Evolutionary conservation across 2,797 vertebrate genomes (phyloP), one percentile per base, ranked within the genome.

Genomic region (Knipowitschia caucasica): DNA sequence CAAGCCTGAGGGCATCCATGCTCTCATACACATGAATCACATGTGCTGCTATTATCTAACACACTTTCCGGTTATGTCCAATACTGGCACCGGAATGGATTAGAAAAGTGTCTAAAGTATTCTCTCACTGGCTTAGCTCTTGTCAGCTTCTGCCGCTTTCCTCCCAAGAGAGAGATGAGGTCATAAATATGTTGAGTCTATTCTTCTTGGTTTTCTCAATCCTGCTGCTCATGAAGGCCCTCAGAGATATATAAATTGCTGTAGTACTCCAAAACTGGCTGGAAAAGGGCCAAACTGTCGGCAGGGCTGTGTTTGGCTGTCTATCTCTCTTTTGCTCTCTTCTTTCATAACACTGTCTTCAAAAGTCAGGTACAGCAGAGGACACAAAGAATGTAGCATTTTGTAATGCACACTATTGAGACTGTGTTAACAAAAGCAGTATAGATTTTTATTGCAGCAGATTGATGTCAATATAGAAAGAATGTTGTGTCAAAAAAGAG

Each of bases 131-230:
- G 35, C 35, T 40, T 12, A 25, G 20, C 51, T 62, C 50, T 52
- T 31, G 42, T 53, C 35, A 40, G 14, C 30, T 14, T 35, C 47
- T 34, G 20, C 21, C n/a, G 12, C 21, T 38, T 59, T 40, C 56
- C 12, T 40, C 51, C 34, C 30, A 5, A 7, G 30, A 62, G 56
- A 58, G 49, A 49, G n/a, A 3, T 1, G 25, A 25, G 6, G 38
- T 24, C 0, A 0, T 47, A 54, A 65, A 54, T 57, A 62, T 51
- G 44, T 59, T 62, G 25, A 58, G 43, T 66, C 46, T 15, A 54
- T 64, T 64, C 49, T 73, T 50, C 36, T 49, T 74, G 24, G 67
- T 72, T 50, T 49, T 51, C 26, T 64, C 50, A 53, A 44, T 74
- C 57, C 6, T 52, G 44, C 31, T 74, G 47, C 43, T 57, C 49